Evolutionary conservation across 2,888 invertebrate species (phyloP).

Genomic region (Zhuqinia jingwanae): DNA sequence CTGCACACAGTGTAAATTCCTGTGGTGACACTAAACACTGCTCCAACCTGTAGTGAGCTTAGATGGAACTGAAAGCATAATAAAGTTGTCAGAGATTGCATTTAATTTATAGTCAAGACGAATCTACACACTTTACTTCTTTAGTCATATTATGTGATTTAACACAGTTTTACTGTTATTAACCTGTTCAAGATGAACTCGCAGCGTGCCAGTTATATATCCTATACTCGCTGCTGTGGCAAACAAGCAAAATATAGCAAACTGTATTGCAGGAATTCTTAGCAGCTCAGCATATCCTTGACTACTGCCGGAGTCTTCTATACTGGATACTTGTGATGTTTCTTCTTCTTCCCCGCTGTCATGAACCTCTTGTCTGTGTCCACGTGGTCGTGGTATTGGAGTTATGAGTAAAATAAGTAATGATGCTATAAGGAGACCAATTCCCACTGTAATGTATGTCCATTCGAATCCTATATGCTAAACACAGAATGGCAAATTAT

Average conservation of each 20-base stretch:
- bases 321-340: constrained; percentile 6
- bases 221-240: constrained; percentile 75
- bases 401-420: constrained; percentile 41
- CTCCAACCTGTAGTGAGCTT: constrained; percentile 58
- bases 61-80: constrained; percentile 68
- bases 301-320: not conserved
- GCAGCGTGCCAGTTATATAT: constrained; percentile 72
- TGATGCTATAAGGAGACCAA: constrained; percentile 26
- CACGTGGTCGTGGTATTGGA: constrained; percentile 32
- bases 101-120: too few species aligned
- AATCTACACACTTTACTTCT: not conserved
- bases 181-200: constrained; percentile 70
- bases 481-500: not conserved
- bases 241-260: constrained; percentile 68
- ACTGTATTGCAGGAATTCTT: constrained; percentile 52
- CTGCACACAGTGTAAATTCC: constrained; percentile 70
- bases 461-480: constrained; percentile 60
- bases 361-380: not conserved
- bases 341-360: too few species aligned
- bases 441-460: constrained; percentile 61
- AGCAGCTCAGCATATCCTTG: constrained; percentile 54
- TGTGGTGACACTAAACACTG: constrained; percentile 70
- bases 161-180: not conserved
- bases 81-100: not conserved
- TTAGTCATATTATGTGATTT: too few species aligned